These are phyloP conservation scores for Catagonus wagneri DNA, from an alignment of 2,113 vertebrate species.

Conservation along the genomic window DNA sequence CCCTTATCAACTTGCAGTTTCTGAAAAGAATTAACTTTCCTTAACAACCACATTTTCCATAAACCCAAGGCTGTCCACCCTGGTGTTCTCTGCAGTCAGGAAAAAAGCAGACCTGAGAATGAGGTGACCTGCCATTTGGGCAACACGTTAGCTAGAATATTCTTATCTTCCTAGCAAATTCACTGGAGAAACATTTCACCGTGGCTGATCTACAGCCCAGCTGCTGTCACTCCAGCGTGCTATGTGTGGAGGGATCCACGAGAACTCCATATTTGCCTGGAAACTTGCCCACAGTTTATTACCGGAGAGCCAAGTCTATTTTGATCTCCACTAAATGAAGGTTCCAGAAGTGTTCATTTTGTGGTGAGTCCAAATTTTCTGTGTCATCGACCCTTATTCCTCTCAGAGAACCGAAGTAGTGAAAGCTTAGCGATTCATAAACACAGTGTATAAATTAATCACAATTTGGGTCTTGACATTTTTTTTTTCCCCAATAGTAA, in stretches of 20 bases:
- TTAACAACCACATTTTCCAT: conserved; percentile 3
- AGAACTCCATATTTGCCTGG: background rate
- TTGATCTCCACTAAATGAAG: conserved; percentile 66
- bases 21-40: conserved; percentile 4
- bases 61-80: background rate
- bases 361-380: conserved; percentile 58
- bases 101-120: conserved; percentile 34
- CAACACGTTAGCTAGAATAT: background rate
- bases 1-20: conserved; percentile 11
- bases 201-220: background rate
- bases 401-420: conserved; percentile 50
- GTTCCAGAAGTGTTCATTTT: conserved; percentile 62
- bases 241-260: conserved; percentile 40
- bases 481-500: background rate
- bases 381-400: conserved; percentile 45
- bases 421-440: conserved; percentile 64
- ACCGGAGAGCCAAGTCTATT: conserved; percentile 64
- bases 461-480: conserved; percentile 37
- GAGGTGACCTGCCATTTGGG: background rate
- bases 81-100: conserved; percentile 23
- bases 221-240: background rate
- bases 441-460: conserved; percentile 66
- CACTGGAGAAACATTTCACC: conserved; percentile 22
- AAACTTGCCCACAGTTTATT: conserved; percentile 51
- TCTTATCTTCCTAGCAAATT: conserved; percentile 62